Conservation (phyloP, 2,888 invertebrate species). For the Diaprepes abbreviatus region DNA sequence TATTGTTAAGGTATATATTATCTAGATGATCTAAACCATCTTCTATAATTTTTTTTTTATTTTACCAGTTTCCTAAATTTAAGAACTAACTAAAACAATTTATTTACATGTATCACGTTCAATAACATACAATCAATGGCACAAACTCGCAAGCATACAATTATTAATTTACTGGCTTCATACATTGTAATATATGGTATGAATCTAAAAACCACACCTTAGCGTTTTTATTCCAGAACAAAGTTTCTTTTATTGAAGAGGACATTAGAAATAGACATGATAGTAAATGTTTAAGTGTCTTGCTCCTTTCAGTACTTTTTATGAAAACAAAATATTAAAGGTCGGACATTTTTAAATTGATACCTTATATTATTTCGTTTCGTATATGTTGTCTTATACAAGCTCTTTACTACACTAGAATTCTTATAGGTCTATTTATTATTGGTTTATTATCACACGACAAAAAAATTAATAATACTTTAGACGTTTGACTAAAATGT, state of each 20-base stretch:
- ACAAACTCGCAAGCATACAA: background rate
- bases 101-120: conserved; percentile 15
- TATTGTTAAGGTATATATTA: background rate
- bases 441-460: conserved; percentile 30
- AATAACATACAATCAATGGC: conserved; percentile 7
- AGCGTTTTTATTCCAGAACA: no score
- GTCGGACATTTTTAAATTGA: no score
- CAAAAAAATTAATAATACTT: conserved; percentile 2
- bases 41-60: background rate
- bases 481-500: conserved; percentile 7
- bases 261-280: no score
- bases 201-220: no score
- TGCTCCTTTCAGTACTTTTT: no score
- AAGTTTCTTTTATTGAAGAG: no score
- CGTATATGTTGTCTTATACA: conserved; percentile 26
- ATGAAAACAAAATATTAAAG: no score
- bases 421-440: conserved; percentile 28
- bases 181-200: no score
- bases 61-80: background rate
- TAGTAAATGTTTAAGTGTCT: no score
- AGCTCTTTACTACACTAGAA: conserved; percentile 23
- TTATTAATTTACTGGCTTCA: conserved; percentile 5
- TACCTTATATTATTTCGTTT: no score
- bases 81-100: background rate
- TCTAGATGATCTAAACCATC: background rate